phyloP scores from a whole-genome alignment of 2,113 vertebrate species.

The Platanista minor region DNA sequence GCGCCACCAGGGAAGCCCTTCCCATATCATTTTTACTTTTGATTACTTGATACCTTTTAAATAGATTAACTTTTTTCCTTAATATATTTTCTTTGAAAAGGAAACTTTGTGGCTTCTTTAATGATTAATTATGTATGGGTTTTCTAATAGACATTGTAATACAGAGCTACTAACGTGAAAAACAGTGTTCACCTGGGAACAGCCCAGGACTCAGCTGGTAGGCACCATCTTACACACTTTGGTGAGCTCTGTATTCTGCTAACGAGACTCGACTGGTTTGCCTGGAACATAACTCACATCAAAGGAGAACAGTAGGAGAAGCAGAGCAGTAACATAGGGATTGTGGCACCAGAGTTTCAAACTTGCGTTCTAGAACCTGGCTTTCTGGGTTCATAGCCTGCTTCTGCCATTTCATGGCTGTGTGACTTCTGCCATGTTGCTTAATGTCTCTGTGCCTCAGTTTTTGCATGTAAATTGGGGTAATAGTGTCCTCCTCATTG shows the following conservation, averaged over 20 bases:
- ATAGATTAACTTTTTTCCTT: background rate
- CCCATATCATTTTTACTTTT: background rate
- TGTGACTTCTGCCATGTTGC: background rate
- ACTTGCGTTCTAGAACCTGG: background rate
- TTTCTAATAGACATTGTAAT: background rate
- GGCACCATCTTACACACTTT: fast-evolving
- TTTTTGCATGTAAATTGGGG: background rate
- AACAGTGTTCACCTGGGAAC: background rate
- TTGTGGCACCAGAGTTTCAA: fast-evolving
- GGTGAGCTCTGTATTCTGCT: background rate
- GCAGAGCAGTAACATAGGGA: background rate
- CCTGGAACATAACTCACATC: fast-evolving
- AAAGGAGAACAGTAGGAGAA: background rate
- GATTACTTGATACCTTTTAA: background rate
- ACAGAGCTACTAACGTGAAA: background rate
- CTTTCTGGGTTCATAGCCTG: background rate
- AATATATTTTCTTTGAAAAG: background rate
- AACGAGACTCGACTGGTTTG: fast-evolving
- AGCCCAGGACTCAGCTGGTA: background rate
- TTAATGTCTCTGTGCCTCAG: background rate
- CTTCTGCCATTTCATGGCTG: background rate
- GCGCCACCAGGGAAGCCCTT: too few species aligned
- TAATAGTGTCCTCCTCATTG: background rate
- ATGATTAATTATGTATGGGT: background rate
- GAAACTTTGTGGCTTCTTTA: background rate